phyloP scores from a whole-genome alignment of 30 jellyfish, hydroid and myxozoan species.

The Rhopilema esculentum region DNA sequence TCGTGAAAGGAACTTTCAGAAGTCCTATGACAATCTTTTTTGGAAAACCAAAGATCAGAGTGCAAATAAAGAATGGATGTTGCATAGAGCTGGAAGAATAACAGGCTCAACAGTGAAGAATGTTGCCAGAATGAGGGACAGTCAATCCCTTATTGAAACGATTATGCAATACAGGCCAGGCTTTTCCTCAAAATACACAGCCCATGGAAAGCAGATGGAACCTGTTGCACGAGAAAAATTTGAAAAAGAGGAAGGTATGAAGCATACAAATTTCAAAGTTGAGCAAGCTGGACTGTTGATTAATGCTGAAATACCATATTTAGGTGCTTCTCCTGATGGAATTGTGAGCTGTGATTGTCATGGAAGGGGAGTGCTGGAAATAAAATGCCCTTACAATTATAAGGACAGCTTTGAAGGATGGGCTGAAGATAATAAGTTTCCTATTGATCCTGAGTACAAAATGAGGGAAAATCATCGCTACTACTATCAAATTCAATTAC shows the following conservation, averaged over 20 bases:
- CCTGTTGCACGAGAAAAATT: constrained; percentile 10
- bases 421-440: constrained; percentile 27
- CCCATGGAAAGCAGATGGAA: constrained; percentile 33
- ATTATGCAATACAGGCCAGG: constrained; percentile 58
- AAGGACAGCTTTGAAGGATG: constrained; percentile 46
- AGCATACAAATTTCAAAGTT: constrained; percentile 28
- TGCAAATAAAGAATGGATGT: constrained; percentile 21
- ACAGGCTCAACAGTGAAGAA: constrained; percentile 21
- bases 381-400: constrained; percentile 46
- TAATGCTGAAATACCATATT: constrained; percentile 30
- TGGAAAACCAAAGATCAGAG: constrained; percentile 29
- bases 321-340: constrained; percentile 60
- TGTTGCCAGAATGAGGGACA: constrained; percentile 43
- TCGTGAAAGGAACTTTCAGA: constrained; percentile 14
- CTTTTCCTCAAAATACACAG: constrained; percentile 46
- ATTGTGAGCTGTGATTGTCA: constrained; percentile 20
- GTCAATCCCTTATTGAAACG: constrained; percentile 28
- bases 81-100: constrained; percentile 61
- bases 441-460: neutral
- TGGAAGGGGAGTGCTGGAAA: constrained; percentile 41
- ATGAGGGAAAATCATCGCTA: constrained; percentile 13
- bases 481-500: neutral
- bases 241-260: constrained; percentile 5
- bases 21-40: constrained; percentile 29
- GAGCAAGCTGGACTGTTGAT: constrained; percentile 25